phyloP scores from a whole-genome alignment of 2,888 invertebrate genomes.

The Euclidia mi region DNA sequence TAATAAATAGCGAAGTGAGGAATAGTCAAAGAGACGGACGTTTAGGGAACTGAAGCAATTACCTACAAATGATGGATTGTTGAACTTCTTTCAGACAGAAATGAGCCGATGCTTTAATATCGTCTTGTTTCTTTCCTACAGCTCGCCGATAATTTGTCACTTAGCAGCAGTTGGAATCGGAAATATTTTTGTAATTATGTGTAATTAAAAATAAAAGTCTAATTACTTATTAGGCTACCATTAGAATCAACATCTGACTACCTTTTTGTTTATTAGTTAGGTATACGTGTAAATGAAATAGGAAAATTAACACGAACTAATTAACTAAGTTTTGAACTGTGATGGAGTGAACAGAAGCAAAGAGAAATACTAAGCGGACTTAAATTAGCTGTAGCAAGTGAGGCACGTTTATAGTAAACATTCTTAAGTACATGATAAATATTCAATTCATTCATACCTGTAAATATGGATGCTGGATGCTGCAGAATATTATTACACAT shows the following conservation, averaged over 20 bases:
- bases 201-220: constrained; percentile 11
- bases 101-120: constrained; percentile 81
- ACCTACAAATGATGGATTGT: constrained; percentile 84
- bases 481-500: constrained; percentile 35
- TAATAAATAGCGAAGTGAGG: constrained; percentile 45
- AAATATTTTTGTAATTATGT: constrained; percentile 19
- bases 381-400: constrained; percentile 4
- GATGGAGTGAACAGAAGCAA: neutral
- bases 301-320: too few relatives aligned
- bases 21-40: constrained; percentile 80
- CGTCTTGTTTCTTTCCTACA: constrained; percentile 75
- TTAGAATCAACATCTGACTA: too few relatives aligned
- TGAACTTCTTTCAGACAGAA: constrained; percentile 74
- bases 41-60: constrained; percentile 77
- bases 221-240: too few relatives aligned
- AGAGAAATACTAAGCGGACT: constrained; percentile 1
- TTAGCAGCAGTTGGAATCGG: constrained; percentile 47
- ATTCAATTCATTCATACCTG: constrained; percentile 27
- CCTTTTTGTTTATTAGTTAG: too few relatives aligned
- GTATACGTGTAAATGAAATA: too few relatives aligned
- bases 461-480: constrained; percentile 26
- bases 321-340: too few relatives aligned
- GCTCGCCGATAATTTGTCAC: constrained; percentile 77
- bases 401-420: constrained; percentile 19
- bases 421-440: constrained; percentile 30